A percentile compares a stretch with the other conserved stretches of the same genome.
These are phyloP conservation scores for Halcyon senegalensis DNA, from an alignment of 2,113 vertebrate genomes.

Conservation along the genomic window DNA sequence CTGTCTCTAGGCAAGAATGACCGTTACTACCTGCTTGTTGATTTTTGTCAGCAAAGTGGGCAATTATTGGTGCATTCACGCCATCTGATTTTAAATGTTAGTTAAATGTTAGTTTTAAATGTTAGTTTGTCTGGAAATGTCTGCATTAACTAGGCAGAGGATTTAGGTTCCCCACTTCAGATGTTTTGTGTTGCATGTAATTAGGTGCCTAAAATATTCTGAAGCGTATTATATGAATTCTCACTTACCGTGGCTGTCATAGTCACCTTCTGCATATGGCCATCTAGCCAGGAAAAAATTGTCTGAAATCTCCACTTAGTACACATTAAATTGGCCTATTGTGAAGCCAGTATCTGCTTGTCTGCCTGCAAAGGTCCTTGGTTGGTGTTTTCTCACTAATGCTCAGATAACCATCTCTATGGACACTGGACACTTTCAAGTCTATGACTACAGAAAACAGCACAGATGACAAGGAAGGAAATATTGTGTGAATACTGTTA, in stretches of 20 bases:
- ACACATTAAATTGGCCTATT: not conserved
- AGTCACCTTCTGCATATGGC: not conserved
- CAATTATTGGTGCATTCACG: not conserved
- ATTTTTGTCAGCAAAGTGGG: not conserved
- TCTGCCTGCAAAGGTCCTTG: not conserved
- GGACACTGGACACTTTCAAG: not conserved
- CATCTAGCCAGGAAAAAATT: not conserved
- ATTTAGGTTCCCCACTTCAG: not conserved
- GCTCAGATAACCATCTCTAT: not conserved
- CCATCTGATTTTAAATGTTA: not conserved
- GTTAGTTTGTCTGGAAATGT: not conserved
- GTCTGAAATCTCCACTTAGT: not conserved
- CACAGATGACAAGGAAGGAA: not conserved
- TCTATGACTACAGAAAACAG: not conserved
- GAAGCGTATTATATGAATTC: not conserved
- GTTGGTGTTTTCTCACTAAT: not conserved
- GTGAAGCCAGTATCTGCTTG: not conserved
- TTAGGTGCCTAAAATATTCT: not conserved
- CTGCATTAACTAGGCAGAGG: not conserved
- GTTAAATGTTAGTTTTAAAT: not conserved
- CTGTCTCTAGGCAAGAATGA: not conserved
- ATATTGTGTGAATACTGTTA: not conserved
- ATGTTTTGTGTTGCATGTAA: not conserved
- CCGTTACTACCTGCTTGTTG: not conserved
- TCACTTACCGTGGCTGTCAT: not conserved